phyloP scores from a whole-genome alignment of 1,140 invertebrate genomes.

The Drosophila mojavensis region DNA sequence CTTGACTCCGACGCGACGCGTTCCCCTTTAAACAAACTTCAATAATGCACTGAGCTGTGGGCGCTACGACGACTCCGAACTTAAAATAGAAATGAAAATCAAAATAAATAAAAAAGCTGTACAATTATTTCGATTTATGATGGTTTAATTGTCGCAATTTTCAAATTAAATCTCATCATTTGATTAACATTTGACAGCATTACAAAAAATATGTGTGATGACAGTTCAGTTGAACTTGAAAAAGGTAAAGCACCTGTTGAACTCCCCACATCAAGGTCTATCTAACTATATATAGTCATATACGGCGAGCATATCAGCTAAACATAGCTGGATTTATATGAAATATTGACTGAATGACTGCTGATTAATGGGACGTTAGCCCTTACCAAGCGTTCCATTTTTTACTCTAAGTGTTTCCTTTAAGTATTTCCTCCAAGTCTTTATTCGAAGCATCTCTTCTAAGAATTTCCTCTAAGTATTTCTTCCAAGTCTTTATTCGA shows the following conservation, averaged over 20 bases:
- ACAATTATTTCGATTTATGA: constrained; percentile 22
- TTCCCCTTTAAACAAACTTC: no score
- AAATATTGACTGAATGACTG: no score
- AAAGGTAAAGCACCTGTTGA: constrained; percentile 53
- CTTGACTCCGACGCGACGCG: no score
- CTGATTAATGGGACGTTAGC: no score
- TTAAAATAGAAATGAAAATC: background rate
- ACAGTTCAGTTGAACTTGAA: constrained; percentile 63
- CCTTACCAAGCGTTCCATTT: no score
- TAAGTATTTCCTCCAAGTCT: no score
- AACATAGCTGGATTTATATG: no score
- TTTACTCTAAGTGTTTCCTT: no score
- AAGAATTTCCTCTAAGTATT: no score
- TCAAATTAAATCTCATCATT: constrained; percentile 62
- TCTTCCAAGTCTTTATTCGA: no score
- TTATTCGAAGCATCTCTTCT: no score
- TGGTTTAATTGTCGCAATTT: constrained; percentile 72
- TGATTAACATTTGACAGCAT: constrained; percentile 18
- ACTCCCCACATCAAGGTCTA: constrained; percentile 19
- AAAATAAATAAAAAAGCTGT: constrained; percentile 5
- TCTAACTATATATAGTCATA: background rate
- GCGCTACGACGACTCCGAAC: background rate
- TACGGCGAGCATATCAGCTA: no score
- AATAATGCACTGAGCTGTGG: constrained; percentile 23
- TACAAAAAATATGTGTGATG: constrained; percentile 22